Percentiles rank a stretch among this genome's conserved stretches.
phyloP scores from a whole-genome alignment of 2,797 vertebrate genomes.

The Decapterus maruadsi region DNA sequence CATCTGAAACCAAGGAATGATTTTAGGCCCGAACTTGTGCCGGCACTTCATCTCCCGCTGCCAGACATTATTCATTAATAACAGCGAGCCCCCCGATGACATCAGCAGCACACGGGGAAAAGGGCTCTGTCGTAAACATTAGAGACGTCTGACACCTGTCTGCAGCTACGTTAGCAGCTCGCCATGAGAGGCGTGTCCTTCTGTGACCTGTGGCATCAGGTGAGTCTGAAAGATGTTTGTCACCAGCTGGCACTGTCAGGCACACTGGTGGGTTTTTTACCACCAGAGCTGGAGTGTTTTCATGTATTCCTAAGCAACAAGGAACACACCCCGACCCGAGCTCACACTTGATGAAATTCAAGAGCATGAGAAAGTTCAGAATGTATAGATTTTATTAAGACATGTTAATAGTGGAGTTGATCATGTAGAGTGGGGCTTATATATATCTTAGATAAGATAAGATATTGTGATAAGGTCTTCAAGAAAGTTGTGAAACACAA shows the following conservation, averaged over 20 bases:
- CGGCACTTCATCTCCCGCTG: constrained; percentile 55
- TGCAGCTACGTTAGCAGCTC: constrained; percentile 36
- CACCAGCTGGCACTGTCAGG: constrained; percentile 33
- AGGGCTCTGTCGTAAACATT: constrained; percentile 67
- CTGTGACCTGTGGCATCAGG: constrained; percentile 38
- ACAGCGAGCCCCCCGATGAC: constrained; percentile 63
- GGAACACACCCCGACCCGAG: background rate
- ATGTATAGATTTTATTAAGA: background rate
- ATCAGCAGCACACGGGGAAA: constrained; percentile 58
- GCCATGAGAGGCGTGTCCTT: constrained; percentile 5
- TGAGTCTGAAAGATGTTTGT: constrained; percentile 55
- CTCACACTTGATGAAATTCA: background rate
- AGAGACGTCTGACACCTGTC: constrained; percentile 81
- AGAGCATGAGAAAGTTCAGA: background rate
- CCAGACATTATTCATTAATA: constrained; percentile 75
- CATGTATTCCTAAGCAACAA: constrained; percentile 26
- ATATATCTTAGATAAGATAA: no score
- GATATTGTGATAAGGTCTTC: no score
- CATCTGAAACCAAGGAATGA: constrained; percentile 56
- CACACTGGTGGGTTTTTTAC: constrained; percentile 1
- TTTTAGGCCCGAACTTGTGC: constrained; percentile 51
- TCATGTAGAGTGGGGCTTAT: background rate
- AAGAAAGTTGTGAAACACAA: no score
- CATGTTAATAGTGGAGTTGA: background rate
- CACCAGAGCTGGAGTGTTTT: constrained; percentile 18